Base-by-base conservation (phyloP, 2,113 vertebrate genomes). In the Oophaga pumilio region DNA sequence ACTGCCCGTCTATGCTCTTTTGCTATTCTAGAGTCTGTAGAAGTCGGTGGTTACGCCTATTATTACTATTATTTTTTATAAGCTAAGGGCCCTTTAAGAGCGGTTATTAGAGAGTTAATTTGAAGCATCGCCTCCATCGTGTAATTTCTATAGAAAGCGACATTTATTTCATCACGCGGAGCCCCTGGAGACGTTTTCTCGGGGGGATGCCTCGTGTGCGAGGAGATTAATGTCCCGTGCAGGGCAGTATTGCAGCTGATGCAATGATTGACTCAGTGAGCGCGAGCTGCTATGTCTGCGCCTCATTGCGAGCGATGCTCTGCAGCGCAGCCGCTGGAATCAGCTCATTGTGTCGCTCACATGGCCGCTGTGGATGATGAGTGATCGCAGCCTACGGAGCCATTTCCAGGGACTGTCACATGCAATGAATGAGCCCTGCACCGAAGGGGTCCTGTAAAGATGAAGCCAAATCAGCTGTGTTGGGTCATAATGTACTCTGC, bases 241-340 rank as follows among this genome's bases (percentile, higher is more conserved):
- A 33, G 82, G 52, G 68, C 49, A 69, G 24, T 26, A 28, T 20
- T 84, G 82, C 64, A 53, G 82, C 82, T 84, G 82, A 84, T 84
- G 82, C 82, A 84, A 84, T 69, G 52, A 83, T 83, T 68, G 81
- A 13, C 81, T 69, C 82, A 74, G 52, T n/a, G 62, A 52, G 74
- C n/a, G 1, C 49, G 11, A 50, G 53, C 76, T 53, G 53, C 77
- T 43, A 57, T 28, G 76, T 59, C n/a, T 79, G 76, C 53, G 18
- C 13, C 53, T 26, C 5, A 17, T 52, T 14, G 69, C 69, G 15
- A 14, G 69, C 18, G 15, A 73, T 26, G 33, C 69, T 74, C 33
- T 50, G 71, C 71, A 74, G 28, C 6, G 66, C 24, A 69, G 14
- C 7, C 11, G 7, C 69, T 73, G 15, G 43, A 20, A 49, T 20